phyloP scores from a whole-genome alignment of 2,113 vertebrate genomes.

The Podilymbus podiceps region DNA sequence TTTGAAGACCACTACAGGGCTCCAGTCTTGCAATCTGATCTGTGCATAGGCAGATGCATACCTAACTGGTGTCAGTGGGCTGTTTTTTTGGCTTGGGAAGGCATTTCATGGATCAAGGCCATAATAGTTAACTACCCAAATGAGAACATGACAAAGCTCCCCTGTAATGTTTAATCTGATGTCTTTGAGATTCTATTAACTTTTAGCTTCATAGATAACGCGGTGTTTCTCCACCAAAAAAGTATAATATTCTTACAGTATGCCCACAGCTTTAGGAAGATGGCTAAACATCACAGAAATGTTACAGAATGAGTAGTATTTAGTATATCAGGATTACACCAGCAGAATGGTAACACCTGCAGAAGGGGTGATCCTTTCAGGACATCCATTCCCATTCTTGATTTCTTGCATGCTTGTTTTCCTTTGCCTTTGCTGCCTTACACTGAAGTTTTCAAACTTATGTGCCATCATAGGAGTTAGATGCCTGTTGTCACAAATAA shows the following conservation, averaged over 20 bases:
- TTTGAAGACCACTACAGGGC: not conserved
- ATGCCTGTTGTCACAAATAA: not conserved
- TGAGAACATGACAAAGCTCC: not conserved
- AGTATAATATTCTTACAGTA: not conserved
- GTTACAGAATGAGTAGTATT: not conserved
- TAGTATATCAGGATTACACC: not conserved
- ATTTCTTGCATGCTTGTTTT: not conserved
- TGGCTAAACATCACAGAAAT: not conserved
- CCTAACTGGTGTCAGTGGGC: not conserved
- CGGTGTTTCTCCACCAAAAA: not conserved
- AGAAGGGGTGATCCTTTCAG: not conserved
- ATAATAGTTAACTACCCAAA: not conserved
- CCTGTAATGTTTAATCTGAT: not conserved
- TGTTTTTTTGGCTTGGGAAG: not conserved
- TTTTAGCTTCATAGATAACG: not conserved
- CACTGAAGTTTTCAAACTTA: not conserved
- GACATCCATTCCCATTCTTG: not conserved
- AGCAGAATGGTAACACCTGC: not conserved
- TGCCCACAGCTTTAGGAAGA: not conserved
- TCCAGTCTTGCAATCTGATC: not conserved
- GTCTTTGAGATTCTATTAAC: not conserved
- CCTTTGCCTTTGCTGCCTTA: not conserved
- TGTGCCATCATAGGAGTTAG: no score
- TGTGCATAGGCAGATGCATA: not conserved
- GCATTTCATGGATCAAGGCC: not conserved